Conservation (phyloP, 2,797 vertebrate species). For the Sebastes nivosus region DNA sequence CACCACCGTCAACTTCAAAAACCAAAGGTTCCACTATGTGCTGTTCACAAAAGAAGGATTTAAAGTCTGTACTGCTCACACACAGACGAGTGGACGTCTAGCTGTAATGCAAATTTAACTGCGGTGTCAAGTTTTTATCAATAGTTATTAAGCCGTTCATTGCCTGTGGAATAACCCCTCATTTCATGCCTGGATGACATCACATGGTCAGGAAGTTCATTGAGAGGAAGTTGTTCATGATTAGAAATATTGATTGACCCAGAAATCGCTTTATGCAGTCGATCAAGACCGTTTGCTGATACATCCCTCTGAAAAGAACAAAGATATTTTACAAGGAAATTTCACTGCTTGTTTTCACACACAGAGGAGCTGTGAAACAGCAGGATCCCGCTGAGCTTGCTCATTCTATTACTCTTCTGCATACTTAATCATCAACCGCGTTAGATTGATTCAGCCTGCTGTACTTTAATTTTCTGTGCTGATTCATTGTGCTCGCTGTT, state of each 20-base stretch:
- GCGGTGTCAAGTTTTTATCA: background rate
- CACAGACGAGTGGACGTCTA: background rate
- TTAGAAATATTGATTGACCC: conserved; percentile 61
- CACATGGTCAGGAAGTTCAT: background rate
- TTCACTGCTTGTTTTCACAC: background rate
- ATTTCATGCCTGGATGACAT: background rate
- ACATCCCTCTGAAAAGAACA: background rate
- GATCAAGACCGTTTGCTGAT: background rate
- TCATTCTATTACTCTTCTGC: background rate
- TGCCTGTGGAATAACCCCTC: background rate
- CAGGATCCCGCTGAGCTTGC: background rate
- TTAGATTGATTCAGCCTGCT: background rate
- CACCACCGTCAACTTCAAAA: background rate
- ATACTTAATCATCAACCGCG: background rate
- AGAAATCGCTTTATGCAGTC: conserved; percentile 23
- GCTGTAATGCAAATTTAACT: background rate
- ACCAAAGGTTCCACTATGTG: background rate
- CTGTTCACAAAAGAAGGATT: background rate
- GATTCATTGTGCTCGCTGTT: background rate
- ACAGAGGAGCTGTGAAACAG: background rate
- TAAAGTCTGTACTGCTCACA: background rate
- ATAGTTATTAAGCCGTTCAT: background rate
- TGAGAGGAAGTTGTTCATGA: conserved; percentile 40
- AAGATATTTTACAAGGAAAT: background rate
- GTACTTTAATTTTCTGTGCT: background rate